Percentiles rank a stretch among this genome's conserved stretches.
These are phyloP conservation scores for Meliscaeva auricollis DNA, from an alignment of 2,888 invertebrate species.

Conservation along the genomic window DNA sequence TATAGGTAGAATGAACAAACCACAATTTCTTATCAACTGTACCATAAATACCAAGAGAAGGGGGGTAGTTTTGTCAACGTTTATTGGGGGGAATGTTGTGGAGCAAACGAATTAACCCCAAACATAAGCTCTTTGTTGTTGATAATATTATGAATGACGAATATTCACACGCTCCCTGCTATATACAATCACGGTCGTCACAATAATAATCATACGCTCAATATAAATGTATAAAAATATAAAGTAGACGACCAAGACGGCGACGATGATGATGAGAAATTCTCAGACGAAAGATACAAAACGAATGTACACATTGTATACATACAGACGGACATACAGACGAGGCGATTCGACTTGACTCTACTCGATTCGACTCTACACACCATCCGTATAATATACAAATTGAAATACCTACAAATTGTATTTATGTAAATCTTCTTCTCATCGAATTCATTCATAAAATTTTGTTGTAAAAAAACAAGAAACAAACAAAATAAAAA, in stretches of 20 bases:
- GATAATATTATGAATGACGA: constrained; percentile 62
- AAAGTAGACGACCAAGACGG: background rate
- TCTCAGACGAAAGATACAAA: constrained; percentile 34
- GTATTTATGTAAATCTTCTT: constrained; percentile 39
- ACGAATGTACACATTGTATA: constrained; percentile 7
- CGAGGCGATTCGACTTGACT: background rate
- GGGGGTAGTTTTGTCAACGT: constrained; percentile 15
- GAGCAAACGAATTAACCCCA: constrained; percentile 48
- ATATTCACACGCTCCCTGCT: constrained; percentile 67
- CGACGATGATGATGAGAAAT: constrained; percentile 31
- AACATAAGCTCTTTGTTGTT: constrained; percentile 45
- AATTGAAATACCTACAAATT: background rate
- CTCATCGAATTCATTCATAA: constrained; percentile 64
- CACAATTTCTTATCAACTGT: constrained; percentile 5
- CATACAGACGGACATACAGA: background rate
- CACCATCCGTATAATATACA: background rate
- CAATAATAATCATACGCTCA: constrained; percentile 5
- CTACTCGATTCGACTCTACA: background rate
- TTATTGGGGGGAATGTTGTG: background rate
- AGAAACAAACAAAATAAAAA: background rate
- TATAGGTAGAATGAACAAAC: background rate
- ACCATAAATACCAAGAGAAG: background rate
- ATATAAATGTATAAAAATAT: background rate
- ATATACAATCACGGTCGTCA: constrained; percentile 22
- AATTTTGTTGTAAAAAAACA: constrained; percentile 46